Percentiles rank a stretch among this genome's conserved stretches.
Evolutionary conservation across 2,888 invertebrate species (phyloP).

Genomic region (Acheta domesticus): DNA sequence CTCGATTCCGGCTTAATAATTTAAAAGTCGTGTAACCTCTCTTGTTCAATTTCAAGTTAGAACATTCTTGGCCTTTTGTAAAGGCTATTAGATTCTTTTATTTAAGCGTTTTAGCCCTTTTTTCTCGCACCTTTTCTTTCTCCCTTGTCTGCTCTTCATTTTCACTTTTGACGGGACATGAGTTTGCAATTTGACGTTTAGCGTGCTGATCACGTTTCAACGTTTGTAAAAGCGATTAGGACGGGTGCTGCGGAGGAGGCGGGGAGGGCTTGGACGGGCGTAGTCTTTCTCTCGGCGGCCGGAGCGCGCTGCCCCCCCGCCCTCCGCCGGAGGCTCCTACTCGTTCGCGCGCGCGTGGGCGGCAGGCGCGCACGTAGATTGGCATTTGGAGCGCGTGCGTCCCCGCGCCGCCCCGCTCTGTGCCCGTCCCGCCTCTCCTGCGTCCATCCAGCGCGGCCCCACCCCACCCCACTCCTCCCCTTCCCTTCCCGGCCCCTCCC

Average conservation of each 20-base stretch:
- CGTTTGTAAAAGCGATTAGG: neutral
- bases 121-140: conserved; percentile 5
- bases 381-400: neutral
- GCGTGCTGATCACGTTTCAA: conserved; percentile 6
- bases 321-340: neutral
- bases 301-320: neutral
- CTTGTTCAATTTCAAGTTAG: conserved; percentile 18
- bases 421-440: too few relatives aligned
- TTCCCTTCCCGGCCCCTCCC: too few relatives aligned
- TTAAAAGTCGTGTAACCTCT: conserved; percentile 18
- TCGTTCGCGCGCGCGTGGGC: neutral
- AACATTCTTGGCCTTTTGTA: conserved; percentile 1
- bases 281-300: neutral
- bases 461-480: too few relatives aligned
- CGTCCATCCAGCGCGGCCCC: too few relatives aligned
- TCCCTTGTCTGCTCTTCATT: neutral
- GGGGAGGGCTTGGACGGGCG: neutral
- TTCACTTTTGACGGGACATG: neutral
- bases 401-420: too few relatives aligned
- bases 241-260: neutral
- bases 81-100: conserved; percentile 18
- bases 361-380: neutral
- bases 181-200: conserved; percentile 7
- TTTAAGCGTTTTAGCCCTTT: conserved; percentile 8
- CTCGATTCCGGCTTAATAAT: conserved; percentile 18